Evolutionary conservation across 92 coral and sea anemone species (phyloP).

Genomic region (Porites rus): DNA sequence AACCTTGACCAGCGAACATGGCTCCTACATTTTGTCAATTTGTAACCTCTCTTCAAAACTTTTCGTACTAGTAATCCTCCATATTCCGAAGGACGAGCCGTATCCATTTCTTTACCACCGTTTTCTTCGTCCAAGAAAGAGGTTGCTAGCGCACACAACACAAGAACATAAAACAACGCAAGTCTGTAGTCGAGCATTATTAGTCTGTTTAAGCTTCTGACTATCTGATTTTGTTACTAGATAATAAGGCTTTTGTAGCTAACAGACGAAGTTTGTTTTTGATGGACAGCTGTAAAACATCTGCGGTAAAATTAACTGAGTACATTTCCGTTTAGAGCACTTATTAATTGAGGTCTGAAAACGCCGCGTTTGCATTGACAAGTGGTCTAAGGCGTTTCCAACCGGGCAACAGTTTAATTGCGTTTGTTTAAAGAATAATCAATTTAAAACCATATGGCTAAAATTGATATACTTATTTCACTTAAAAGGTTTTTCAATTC

Average conservation of each 20-base stretch:
- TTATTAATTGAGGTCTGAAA: neutral
- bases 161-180: neutral
- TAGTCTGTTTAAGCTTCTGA: neutral
- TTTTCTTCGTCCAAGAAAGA: neutral
- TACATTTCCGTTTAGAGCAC: conserved; percentile 9
- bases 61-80: neutral
- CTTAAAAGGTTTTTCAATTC: conserved; percentile 12
- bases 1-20: conserved; percentile 5
- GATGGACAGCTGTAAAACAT: conserved; percentile 18
- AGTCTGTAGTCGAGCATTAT: conserved; percentile 3
- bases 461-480: neutral
- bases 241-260: conserved; percentile 1
- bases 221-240: neutral
- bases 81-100: neutral
- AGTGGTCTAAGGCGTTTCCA: neutral
- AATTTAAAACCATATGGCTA: conserved; percentile 17
- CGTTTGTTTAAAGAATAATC: neutral
- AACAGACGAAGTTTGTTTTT: neutral
- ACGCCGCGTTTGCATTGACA: conserved; percentile 4
- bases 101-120: neutral
- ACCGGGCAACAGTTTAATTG: neutral
- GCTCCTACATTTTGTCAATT: neutral
- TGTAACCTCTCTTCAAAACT: neutral
- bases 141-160: neutral
- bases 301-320: conserved; percentile 9